phyloP scores from a whole-genome alignment of 2,797 vertebrate species.

The Manis pentadactyla region DNA sequence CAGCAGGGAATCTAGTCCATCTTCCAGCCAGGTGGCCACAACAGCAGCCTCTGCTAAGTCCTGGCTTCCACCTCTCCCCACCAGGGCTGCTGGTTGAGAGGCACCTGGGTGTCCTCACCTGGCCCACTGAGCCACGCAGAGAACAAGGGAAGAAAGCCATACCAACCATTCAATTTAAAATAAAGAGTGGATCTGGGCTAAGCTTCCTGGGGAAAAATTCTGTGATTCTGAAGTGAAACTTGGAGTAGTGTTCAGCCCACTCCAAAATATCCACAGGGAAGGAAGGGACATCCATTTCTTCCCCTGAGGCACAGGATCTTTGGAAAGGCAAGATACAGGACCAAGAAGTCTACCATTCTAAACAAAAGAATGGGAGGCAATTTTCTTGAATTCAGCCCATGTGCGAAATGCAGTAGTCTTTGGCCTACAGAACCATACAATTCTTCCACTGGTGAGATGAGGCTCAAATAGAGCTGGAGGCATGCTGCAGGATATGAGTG shows the following conservation, averaged over 20 bases:
- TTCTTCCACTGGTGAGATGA: not conserved
- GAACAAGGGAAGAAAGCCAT: not conserved
- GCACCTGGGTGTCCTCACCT: not conserved
- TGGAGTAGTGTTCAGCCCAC: not conserved
- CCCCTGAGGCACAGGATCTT: not conserved
- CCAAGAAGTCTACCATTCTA: not conserved
- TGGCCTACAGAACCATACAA: not conserved
- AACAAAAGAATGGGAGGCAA: not conserved
- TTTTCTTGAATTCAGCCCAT: not conserved
- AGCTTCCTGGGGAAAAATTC: not conserved
- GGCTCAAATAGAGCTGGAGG: rapidly evolving
- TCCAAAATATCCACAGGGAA: not conserved
- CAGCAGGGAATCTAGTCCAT: not conserved
- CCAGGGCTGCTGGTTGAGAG: not conserved
- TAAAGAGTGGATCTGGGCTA: not conserved
- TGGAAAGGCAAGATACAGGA: not conserved
- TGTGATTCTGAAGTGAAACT: not conserved
- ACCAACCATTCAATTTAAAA: not conserved
- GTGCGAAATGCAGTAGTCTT: not conserved
- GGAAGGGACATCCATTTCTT: not conserved
- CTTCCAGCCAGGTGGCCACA: not conserved
- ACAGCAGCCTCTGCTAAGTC: not conserved
- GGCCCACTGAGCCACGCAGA: not conserved
- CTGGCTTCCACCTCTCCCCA: not conserved
- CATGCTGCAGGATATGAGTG: not conserved